Percentiles rank a stretch among this genome's conserved stretches.
phyloP scores from a whole-genome alignment of 2,113 vertebrate species.

The Peromyscus californicus region DNA sequence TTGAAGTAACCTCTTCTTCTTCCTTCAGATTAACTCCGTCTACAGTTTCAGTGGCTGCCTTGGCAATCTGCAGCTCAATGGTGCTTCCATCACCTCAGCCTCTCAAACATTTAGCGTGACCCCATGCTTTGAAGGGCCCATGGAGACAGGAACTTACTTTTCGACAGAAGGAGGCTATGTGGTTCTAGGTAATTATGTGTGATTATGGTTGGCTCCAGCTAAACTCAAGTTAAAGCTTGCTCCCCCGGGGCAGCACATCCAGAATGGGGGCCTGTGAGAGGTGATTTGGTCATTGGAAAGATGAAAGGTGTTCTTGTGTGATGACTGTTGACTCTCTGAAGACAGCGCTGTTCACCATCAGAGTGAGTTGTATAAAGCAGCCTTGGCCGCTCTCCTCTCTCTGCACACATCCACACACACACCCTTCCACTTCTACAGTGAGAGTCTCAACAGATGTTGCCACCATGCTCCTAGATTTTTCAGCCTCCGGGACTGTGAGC shows the following conservation, averaged over 20 bases:
- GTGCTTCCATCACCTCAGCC: conserved; percentile 88
- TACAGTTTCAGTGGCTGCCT: conserved; percentile 96
- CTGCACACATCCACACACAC: background rate
- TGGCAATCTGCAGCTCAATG: conserved; percentile 93
- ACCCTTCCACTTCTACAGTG: background rate
- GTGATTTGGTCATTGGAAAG: background rate
- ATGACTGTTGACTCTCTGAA: background rate
- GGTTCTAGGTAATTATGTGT: conserved; percentile 92
- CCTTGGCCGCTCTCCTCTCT: background rate
- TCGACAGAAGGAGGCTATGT: conserved; percentile 96
- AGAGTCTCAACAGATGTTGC: background rate
- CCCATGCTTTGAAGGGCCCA: conserved; percentile 94
- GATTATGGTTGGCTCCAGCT: background rate
- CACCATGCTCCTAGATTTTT: background rate
- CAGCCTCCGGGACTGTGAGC: background rate
- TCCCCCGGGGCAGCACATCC: background rate
- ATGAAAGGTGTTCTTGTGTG: background rate
- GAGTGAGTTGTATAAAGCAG: background rate
- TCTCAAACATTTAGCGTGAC: conserved; percentile 94
- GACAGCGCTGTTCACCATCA: background rate
- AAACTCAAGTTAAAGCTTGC: background rate
- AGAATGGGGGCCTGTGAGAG: background rate
- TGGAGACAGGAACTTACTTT: conserved; percentile 95
- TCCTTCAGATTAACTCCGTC: conserved; percentile 91
- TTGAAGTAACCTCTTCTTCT: conserved; percentile 62